Evolutionary conservation across 1,140 invertebrate genomes (phyloP).

Genomic region (Drosophila pandora): DNA sequence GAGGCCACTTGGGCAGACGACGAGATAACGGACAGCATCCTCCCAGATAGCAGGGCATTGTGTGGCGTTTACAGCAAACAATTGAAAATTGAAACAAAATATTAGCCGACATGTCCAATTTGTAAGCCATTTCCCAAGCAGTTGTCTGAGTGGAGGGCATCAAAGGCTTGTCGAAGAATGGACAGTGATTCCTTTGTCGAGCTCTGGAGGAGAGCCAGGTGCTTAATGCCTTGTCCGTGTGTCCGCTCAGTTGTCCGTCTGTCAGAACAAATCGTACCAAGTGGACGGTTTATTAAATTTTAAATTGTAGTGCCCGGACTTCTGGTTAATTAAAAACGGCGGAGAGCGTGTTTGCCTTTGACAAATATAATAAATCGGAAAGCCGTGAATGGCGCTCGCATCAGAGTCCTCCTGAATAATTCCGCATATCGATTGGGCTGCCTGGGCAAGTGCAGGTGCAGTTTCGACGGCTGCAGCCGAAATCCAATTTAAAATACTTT

Average conservation of each 20-base stretch:
- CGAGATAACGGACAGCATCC: conserved; percentile 33
- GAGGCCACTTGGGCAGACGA: conserved; percentile 35
- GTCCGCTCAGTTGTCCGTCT: neutral
- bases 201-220: too few species aligned
- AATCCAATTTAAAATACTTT: conserved; percentile 53
- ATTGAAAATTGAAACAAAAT: conserved; percentile 70
- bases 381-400: too few species aligned
- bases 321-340: conserved; percentile 32
- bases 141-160: neutral
- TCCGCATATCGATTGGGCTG: conserved; percentile 24
- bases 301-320: neutral
- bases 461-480: conserved; percentile 1
- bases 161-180: conserved; percentile 31
- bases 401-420: conserved; percentile 11
- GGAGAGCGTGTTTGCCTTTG: conserved; percentile 9
- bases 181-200: neutral
- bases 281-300: too few species aligned
- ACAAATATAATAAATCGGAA: conserved; percentile 31
- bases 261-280: neutral
- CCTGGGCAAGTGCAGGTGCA: conserved; percentile 22
- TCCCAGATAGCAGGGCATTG: conserved; percentile 50
- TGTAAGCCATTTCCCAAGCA: conserved; percentile 16
- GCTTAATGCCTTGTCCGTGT: neutral
- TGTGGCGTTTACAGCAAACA: conserved; percentile 52
- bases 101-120: conserved; percentile 34